Conservation (phyloP, 2,113 vertebrate genomes). For the Nibea coibor region DNA sequence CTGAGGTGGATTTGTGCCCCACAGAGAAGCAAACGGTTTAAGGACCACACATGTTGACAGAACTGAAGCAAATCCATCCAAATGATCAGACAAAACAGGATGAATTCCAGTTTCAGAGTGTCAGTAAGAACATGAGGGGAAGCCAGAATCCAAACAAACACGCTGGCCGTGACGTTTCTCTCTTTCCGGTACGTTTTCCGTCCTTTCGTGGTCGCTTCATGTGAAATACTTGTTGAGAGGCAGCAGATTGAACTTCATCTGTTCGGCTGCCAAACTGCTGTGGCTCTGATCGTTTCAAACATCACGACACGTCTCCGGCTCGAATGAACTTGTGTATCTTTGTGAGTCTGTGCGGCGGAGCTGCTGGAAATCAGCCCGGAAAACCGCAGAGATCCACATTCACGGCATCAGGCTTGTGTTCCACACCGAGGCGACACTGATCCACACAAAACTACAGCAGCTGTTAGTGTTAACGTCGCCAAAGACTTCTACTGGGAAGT, state of each 20-base stretch:
- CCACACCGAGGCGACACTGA: constrained; percentile 25
- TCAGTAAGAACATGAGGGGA: neutral
- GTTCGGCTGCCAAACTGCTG: constrained; percentile 27
- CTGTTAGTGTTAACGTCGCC: neutral
- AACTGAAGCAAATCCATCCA: no score
- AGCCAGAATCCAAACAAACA: constrained; percentile 7
- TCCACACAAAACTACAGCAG: constrained; percentile 29
- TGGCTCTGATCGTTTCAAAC: constrained; percentile 43
- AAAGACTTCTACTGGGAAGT: neutral
- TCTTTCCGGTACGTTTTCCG: neutral
- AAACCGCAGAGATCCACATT: constrained; percentile 52
- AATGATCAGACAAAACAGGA: no score
- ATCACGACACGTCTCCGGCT: constrained; percentile 17
- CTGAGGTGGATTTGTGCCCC: no score
- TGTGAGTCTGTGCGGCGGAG: constrained; percentile 21
- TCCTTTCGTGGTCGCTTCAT: constrained; percentile 7
- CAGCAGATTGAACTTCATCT: constrained; percentile 41
- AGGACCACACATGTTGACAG: no score
- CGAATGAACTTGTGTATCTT: constrained; percentile 19
- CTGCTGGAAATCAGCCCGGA: constrained; percentile 49
- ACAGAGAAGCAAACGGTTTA: no score
- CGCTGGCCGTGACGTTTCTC: neutral
- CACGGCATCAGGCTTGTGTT: constrained; percentile 10
- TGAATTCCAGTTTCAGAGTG: neutral
- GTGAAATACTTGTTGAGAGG: neutral